These are phyloP conservation scores for Eutrigla gurnardus DNA, from an alignment of 2,797 vertebrate species.

Conservation along the genomic window DNA sequence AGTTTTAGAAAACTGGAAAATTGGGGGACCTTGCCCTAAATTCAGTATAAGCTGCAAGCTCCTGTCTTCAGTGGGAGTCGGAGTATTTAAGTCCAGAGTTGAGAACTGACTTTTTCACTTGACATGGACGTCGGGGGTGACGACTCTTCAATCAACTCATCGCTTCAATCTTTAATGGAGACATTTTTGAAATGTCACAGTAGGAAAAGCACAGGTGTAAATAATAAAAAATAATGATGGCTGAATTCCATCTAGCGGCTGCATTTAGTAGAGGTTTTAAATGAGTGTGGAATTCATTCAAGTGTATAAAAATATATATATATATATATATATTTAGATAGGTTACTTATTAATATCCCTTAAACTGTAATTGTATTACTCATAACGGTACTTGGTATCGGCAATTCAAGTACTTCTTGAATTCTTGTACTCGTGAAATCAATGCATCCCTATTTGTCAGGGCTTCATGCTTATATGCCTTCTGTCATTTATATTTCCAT, in stretches of 20 bases:
- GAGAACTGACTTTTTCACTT: neutral
- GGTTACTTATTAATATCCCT: too few species aligned
- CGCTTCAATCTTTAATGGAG: neutral
- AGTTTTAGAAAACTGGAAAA: neutral
- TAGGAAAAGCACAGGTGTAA: slow-evolving; percentile 6
- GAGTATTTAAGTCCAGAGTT: neutral
- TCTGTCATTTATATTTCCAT: too few species aligned
- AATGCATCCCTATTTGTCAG: too few species aligned
- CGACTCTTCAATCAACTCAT: neutral
- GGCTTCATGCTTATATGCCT: too few species aligned
- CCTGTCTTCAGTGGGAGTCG: neutral
- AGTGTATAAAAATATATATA: too few species aligned
- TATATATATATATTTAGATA: too few species aligned
- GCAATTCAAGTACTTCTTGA: too few species aligned
- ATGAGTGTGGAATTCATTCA: too few species aligned
- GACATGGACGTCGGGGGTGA: neutral
- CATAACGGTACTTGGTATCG: too few species aligned
- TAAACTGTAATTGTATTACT: too few species aligned
- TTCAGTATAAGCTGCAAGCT: neutral
- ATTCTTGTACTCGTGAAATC: too few species aligned
- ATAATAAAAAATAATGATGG: slow-evolving; percentile 2
- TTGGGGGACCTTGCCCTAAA: neutral
- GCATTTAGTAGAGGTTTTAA: neutral
- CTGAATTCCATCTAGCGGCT: slow-evolving; percentile 10
- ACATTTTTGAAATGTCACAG: neutral